phyloP scores from a whole-genome alignment of 1,140 invertebrate genomes.

The Panagrolaimus sp. region DNA sequence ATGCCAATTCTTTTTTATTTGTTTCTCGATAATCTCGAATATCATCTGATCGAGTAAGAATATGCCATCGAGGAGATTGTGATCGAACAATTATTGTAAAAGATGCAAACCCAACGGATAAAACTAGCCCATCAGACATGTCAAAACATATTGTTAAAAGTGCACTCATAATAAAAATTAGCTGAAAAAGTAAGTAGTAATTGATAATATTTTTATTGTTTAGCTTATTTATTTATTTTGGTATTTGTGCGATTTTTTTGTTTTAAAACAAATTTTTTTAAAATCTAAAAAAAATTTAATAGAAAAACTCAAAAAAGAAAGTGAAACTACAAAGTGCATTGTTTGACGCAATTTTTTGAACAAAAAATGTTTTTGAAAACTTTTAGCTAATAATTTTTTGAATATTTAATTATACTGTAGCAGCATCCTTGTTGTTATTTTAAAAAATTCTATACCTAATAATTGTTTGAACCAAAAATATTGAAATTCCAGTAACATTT shows the following conservation, averaged over 20 bases:
- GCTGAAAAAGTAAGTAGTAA: conserved; percentile 27
- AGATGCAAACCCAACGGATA: conserved; percentile 52
- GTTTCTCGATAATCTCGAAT: conserved; percentile 41
- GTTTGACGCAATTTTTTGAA: too few species aligned
- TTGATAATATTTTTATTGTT: neutral
- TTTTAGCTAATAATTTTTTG: too few species aligned
- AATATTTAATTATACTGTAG: too few species aligned
- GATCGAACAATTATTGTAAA: conserved; percentile 51
- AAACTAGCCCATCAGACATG: conserved; percentile 49
- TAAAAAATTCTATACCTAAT: too few species aligned
- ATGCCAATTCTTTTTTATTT: conserved; percentile 45
- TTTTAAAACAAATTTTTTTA: too few species aligned
- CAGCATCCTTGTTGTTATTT: too few species aligned
- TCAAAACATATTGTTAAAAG: conserved; percentile 54
- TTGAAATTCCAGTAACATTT: too few species aligned
- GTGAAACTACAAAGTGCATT: too few species aligned
- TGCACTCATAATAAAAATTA: conserved; percentile 52
- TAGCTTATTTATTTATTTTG: neutral
- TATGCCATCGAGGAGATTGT: conserved; percentile 57
- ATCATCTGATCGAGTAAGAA: conserved; percentile 45
- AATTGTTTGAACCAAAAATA: too few species aligned
- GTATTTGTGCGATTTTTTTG: neutral
- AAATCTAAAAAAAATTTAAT: too few species aligned
- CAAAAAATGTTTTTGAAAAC: too few species aligned
- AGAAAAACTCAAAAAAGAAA: too few species aligned